phyloP scores from a whole-genome alignment of 2,113 vertebrate species.

The Jacana jacana region DNA sequence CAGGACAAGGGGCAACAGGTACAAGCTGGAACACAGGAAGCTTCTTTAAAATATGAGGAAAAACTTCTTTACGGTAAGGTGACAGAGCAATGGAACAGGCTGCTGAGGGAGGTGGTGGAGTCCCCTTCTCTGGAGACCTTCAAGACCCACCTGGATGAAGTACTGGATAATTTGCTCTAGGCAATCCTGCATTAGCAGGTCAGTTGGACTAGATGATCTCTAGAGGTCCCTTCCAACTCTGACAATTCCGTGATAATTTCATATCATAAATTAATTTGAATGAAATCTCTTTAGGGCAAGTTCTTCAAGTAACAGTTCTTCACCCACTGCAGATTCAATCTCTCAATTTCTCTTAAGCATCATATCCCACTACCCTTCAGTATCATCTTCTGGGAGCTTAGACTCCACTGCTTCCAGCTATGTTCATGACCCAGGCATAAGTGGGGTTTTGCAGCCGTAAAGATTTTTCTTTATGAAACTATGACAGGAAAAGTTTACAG shows the following conservation, averaged over 20 bases:
- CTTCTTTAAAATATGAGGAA: too few species aligned
- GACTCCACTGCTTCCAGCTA: neutral
- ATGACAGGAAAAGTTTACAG: neutral
- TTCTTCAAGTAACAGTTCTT: neutral
- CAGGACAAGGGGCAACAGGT: too few species aligned
- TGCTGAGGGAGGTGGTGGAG: too few species aligned
- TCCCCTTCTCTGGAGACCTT: too few species aligned
- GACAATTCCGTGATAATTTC: neutral
- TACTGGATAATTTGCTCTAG: too few species aligned
- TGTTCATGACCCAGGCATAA: neutral
- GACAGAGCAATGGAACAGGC: too few species aligned
- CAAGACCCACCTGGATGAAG: too few species aligned
- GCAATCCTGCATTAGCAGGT: too few species aligned
- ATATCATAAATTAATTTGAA: neutral
- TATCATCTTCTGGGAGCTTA: neutral
- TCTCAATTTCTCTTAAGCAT: neutral
- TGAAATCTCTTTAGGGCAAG: neutral
- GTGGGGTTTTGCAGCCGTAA: neutral
- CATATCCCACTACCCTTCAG: neutral
- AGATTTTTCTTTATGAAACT: neutral
- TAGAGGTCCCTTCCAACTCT: too few species aligned
- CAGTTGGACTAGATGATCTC: too few species aligned
- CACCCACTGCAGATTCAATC: neutral
- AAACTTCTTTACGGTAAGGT: too few species aligned
- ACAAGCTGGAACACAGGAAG: too few species aligned